Evolutionary conservation across 2,888 invertebrate species (phyloP), one percentile per base, ranked within the genome.

Genomic region (Muschampia plurimacula): DNA sequence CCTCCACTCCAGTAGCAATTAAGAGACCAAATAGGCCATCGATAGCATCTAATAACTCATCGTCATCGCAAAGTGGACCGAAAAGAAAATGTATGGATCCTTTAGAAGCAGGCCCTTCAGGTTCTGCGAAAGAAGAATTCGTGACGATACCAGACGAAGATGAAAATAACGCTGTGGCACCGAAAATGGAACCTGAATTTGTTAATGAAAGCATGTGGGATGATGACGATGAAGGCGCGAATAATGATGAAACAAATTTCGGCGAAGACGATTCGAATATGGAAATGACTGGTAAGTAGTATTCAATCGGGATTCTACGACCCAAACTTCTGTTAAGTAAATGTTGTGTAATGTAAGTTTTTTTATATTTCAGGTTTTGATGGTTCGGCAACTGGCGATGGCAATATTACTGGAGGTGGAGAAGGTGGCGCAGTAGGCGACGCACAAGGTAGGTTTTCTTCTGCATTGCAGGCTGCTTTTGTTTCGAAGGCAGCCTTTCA

Each of bases 101-200:
- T 57, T 89, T 96, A 81, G 96, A 96, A 90, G 94, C 95, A 64
- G 96, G 96, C 80, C 95, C 95, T 12, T 95, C 95, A 22, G 95
- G 94, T 84, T 95, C 89, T 41, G 93, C 92, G 65, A 95, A 95
- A 86, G 94, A 94, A 57, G 94, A 94, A 85, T 95, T 93, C 77
- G 94, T 95, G 2, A 95, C 94, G 82, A 95, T 94, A 89, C 93
- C 94, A 0, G 94, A 94, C 77, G 94, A 94, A 82, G 94, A 95
- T 77, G 94, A 95, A 87, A 93, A 94, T 41, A 95, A 95, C 77
- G 95, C 95, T 75, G 94, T 96, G 77, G 95, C 96, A 81, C 96
- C 96, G 41, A 96, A 96, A 95, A 95, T 96, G 87, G 96, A 96
- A 94, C 96, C 96, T 0, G 96, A 96, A 89, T 96, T 96, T 87